Evolutionary conservation across 2,797 vertebrate species (phyloP), one percentile per base, ranked within the genome.

Genomic region (Enteromius mattozi): DNA sequence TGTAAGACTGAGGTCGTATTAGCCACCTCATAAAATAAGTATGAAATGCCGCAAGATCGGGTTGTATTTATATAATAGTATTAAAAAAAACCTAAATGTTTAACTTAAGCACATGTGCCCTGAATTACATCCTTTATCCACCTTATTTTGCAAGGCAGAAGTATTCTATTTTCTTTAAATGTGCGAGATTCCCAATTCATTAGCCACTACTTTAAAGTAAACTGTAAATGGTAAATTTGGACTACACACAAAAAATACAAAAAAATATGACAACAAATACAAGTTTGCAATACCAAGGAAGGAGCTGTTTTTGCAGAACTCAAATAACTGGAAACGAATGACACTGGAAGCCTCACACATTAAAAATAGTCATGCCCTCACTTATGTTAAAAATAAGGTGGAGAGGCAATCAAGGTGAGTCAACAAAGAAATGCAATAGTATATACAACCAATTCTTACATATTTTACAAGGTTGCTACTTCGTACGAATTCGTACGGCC

Each of bases 81-180:
- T 75, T n/a, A 9, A 3, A 24, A 40, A 35, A n/a, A 8, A 45
- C 13, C 42, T 13, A 69, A 37, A 72, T 3, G 0, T 56, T 37
- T 59, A 56, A 59, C 37, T 42, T n/a, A 16, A 77, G 35, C 14
- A 13, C 40, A 42, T 61, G 21, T 42, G n/a, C 75, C 54, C n/a
- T 61, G 75, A 42, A 12, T 24, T 24, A 49, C 16, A 51, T 74
- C 27, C 8, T 21, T 49, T 51, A 77, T 78, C n/a, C 75, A 78
- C 54, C n/a, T 42, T 61, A 61, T 61, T 78, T 78, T 76, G n/a
- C n/a, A 61, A 16, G 12, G n/a, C 13, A n/a, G 13, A 70, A 42
- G 13, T 71, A 45, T 24, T 12, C 13, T 72, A 27, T 71, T 72
- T 72, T 45, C n/a, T 47, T 27, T 72, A 2, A 61, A 42, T 59